Conservation (phyloP, 2,113 vertebrate species). For the Haplochromis burtoni region DNA sequence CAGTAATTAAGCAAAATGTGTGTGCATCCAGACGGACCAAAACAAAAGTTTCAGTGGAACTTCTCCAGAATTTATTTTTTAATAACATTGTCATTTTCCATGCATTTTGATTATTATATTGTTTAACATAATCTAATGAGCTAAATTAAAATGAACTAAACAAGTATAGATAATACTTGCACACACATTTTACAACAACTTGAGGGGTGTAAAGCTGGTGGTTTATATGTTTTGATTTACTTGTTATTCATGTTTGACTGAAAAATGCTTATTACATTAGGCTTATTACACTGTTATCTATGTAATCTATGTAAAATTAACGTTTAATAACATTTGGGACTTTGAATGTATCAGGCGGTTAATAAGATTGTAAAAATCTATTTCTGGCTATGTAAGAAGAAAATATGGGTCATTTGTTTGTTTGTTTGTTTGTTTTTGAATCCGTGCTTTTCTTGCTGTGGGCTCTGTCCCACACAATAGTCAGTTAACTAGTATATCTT, state of each 20-base stretch:
- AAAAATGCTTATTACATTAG: background rate
- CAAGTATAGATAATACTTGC: background rate
- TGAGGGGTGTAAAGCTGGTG: background rate
- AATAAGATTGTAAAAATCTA: background rate
- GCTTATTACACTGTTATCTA: background rate
- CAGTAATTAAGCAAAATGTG: background rate
- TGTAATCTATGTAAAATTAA: background rate
- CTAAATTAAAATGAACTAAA: background rate
- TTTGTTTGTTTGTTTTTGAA: background rate
- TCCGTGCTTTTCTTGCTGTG: background rate
- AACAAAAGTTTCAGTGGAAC: background rate
- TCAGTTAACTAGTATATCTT: background rate
- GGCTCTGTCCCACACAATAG: background rate
- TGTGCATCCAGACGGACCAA: background rate
- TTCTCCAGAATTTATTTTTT: background rate
- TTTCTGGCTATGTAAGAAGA: background rate
- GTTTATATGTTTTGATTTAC: background rate
- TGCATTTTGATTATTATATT: background rate
- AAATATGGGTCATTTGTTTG: background rate
- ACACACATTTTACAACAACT: background rate
- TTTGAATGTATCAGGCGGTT: background rate
- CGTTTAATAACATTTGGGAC: background rate
- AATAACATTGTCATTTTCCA: background rate
- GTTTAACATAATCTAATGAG: background rate
- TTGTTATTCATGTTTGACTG: background rate